These are phyloP conservation scores for Lapara coniferarum DNA, from an alignment of 2,888 invertebrate genomes.

Conservation along the genomic window DNA sequence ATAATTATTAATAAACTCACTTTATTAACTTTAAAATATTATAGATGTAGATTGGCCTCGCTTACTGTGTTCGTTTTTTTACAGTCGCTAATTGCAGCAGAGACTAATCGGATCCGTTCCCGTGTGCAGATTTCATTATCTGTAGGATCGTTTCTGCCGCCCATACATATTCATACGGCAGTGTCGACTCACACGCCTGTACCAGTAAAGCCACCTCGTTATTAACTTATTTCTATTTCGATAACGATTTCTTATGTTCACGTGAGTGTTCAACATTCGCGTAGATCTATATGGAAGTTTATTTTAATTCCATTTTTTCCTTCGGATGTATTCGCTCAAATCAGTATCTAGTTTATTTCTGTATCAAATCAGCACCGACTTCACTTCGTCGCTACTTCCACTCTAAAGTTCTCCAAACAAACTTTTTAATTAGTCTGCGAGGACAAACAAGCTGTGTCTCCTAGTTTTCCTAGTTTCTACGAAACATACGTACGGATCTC, in stretches of 20 bases:
- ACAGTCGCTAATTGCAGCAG: constrained; percentile 66
- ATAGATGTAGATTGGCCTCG: not conserved
- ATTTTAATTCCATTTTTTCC: constrained; percentile 15
- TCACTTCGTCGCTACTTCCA: constrained; percentile 69
- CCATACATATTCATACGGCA: constrained; percentile 77
- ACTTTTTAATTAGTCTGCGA: constrained; percentile 83
- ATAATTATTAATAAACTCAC: too few species aligned
- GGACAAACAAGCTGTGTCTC: constrained; percentile 80
- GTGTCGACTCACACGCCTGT: constrained; percentile 54
- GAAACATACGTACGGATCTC: constrained; percentile 56
- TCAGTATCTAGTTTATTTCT: constrained; percentile 63
- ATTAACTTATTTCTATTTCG: constrained; percentile 42
- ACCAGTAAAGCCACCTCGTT: constrained; percentile 58
- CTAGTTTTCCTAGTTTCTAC: constrained; percentile 69
- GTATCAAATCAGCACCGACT: constrained; percentile 64
- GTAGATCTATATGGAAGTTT: too few species aligned
- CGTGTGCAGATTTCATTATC: constrained; percentile 79
- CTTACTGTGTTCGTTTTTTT: constrained; percentile 46
- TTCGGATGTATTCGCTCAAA: constrained; percentile 37
- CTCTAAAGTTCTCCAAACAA: constrained; percentile 72
- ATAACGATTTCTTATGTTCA: too few species aligned
- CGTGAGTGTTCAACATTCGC: too few species aligned
- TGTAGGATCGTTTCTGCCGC: constrained; percentile 67
- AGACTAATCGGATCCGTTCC: constrained; percentile 72
- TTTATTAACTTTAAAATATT: not conserved